phyloP scores from a whole-genome alignment of 2,888 invertebrate species.

The Zootermopsis nevadensis region DNA sequence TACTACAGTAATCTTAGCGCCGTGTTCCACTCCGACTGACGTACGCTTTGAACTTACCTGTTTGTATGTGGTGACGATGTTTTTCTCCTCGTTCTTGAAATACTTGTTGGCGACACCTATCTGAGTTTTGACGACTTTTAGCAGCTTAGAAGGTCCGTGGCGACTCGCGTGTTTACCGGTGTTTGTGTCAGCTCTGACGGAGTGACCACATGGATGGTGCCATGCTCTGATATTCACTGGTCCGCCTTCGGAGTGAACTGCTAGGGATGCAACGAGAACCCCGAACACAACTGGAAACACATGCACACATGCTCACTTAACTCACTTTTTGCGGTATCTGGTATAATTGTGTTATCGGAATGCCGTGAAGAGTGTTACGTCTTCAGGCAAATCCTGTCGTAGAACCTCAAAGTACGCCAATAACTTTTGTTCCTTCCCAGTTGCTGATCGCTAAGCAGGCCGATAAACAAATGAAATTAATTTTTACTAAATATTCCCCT shows the following conservation, averaged over 20 bases:
- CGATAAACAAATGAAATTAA: too few relatives aligned
- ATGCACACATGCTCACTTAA: too few relatives aligned
- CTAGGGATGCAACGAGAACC: neutral
- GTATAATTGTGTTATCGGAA: too few relatives aligned
- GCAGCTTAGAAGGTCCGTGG: conserved; percentile 56
- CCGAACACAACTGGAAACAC: neutral
- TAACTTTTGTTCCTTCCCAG: too few relatives aligned
- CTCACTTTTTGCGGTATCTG: too few relatives aligned
- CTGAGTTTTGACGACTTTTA: conserved; percentile 61
- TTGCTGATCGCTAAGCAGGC: too few relatives aligned
- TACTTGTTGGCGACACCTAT: conserved; percentile 61
- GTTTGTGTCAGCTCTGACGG: neutral
- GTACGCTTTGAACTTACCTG: conserved; percentile 57
- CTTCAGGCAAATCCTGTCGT: too few relatives aligned
- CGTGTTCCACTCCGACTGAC: too few relatives aligned
- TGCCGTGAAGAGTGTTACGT: too few relatives aligned
- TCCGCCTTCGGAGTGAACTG: neutral
- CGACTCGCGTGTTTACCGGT: conserved; percentile 26
- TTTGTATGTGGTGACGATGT: conserved; percentile 60
- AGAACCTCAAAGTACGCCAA: too few relatives aligned
- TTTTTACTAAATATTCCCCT: too few relatives aligned
- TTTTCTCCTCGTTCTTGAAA: conserved; percentile 59
- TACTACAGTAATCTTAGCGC: too few relatives aligned
- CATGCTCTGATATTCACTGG: neutral
- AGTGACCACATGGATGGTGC: neutral